Conservation (phyloP, 2,113 vertebrate species). For the Mormoops blainvillei region DNA sequence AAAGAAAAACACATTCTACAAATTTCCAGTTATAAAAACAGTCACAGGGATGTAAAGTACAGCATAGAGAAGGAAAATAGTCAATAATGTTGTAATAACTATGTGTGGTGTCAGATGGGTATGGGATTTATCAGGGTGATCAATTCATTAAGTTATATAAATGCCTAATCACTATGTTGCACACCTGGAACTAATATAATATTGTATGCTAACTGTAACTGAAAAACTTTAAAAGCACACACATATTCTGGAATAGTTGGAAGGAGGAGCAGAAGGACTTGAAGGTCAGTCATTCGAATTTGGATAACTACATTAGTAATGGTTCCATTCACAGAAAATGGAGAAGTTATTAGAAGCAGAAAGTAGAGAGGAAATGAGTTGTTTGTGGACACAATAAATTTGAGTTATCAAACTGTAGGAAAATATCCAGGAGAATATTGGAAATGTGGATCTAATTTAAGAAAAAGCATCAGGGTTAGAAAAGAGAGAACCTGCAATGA, state of each 20-base stretch:
- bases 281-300: not conserved
- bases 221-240: not conserved
- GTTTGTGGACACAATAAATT: not conserved
- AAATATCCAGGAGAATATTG: not conserved
- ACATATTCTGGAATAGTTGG: not conserved
- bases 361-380: not conserved
- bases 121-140: not conserved
- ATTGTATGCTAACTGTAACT: not conserved
- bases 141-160: not conserved
- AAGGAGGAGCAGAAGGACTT: not conserved
- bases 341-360: not conserved
- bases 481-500: not conserved
- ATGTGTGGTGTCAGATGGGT: not conserved
- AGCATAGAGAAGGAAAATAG: not conserved
- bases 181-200: not conserved
- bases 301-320: not conserved
- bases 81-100: not conserved
- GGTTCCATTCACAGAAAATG: not conserved
- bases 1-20: not conserved
- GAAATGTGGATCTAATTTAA: not conserved
- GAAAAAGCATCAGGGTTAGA: not conserved
- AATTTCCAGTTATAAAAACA: not conserved
- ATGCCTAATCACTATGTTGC: not conserved
- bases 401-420: not conserved
- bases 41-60: not conserved